Evolutionary conservation across 2,888 invertebrate genomes (phyloP).

Genomic region (Lasioglossum calceatum): DNA sequence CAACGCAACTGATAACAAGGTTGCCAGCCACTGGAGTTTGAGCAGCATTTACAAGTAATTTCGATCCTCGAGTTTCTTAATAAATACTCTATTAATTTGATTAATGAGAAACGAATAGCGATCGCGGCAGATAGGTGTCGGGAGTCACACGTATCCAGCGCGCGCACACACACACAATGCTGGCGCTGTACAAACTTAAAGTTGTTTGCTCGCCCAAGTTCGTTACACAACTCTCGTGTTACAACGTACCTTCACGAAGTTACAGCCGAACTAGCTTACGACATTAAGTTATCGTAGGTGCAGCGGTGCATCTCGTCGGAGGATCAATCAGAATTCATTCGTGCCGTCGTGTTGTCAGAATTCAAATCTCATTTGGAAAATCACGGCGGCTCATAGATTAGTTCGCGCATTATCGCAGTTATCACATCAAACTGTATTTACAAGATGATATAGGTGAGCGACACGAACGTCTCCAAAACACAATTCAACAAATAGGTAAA

Average conservation of each 20-base stretch:
- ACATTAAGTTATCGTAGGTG: slow-evolving; percentile 17
- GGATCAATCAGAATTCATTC: slow-evolving; percentile 20
- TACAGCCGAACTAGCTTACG: slow-evolving; percentile 18
- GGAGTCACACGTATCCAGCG: neutral
- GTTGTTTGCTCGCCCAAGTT: slow-evolving; percentile 3
- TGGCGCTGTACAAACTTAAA: neutral
- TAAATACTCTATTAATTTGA: slow-evolving; percentile 1
- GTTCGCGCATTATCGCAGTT: neutral
- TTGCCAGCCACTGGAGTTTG: neutral
- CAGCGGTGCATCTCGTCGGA: slow-evolving; percentile 15
- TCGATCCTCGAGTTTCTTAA: neutral
- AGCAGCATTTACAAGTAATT: neutral
- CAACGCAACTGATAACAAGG: neutral
- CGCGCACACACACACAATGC: neutral
- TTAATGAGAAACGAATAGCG: slow-evolving; percentile 3
- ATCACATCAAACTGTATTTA: neutral
- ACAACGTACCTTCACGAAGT: slow-evolving; percentile 1
- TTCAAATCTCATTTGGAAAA: neutral
- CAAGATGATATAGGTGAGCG: neutral
- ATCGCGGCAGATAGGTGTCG: slow-evolving; percentile 1
- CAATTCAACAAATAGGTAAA: neutral
- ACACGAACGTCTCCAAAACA: neutral
- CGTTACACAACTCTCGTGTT: slow-evolving; percentile 8
- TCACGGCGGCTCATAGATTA: too few relatives aligned
- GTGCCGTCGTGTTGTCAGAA: neutral